A percentile compares a stretch with the other conserved stretches of the same genome.
phyloP scores from a whole-genome alignment of 2,888 invertebrate genomes.

The Hemistola chrysoprasaria region DNA sequence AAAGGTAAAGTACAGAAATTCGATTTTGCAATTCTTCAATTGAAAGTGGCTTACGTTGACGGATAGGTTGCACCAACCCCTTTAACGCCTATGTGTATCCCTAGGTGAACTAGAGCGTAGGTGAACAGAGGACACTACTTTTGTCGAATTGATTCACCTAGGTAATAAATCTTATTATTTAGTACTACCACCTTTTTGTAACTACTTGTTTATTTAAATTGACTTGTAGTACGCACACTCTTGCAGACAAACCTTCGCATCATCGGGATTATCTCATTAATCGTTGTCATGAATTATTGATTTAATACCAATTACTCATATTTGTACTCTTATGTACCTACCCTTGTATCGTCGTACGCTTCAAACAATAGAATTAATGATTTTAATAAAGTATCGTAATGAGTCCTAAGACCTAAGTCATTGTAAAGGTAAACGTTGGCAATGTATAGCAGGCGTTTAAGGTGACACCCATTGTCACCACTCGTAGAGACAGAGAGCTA shows the following conservation, averaged over 20 bases:
- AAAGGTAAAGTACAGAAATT: too few species aligned
- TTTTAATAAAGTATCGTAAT: constrained; percentile 16
- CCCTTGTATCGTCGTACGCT: constrained; percentile 11
- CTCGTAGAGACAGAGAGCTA: constrained; percentile 29
- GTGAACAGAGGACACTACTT: too few species aligned
- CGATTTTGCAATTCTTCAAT: too few species aligned
- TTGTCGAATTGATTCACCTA: too few species aligned
- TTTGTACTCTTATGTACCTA: constrained; percentile 3
- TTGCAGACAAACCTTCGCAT: constrained; percentile 1
- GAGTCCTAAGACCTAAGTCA: constrained; percentile 9
- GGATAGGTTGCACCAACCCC: too few species aligned
- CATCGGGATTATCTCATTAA: constrained; percentile 15
- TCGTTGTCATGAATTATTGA: constrained; percentile 8
- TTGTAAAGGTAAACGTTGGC: constrained; percentile 20
- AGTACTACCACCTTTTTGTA: too few species aligned
- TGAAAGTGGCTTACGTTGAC: too few species aligned
- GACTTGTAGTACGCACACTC: background rate
- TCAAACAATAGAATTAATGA: constrained; percentile 14
- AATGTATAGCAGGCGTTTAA: constrained; percentile 29
- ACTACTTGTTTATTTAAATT: too few species aligned
- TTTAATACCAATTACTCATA: constrained; percentile 9
- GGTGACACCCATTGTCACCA: constrained; percentile 48
- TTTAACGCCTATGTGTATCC: too few species aligned
- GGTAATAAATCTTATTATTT: too few species aligned
- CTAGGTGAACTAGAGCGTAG: too few species aligned